Base-by-base conservation (phyloP, 2,113 vertebrate species). In the Halcyon senegalensis region DNA sequence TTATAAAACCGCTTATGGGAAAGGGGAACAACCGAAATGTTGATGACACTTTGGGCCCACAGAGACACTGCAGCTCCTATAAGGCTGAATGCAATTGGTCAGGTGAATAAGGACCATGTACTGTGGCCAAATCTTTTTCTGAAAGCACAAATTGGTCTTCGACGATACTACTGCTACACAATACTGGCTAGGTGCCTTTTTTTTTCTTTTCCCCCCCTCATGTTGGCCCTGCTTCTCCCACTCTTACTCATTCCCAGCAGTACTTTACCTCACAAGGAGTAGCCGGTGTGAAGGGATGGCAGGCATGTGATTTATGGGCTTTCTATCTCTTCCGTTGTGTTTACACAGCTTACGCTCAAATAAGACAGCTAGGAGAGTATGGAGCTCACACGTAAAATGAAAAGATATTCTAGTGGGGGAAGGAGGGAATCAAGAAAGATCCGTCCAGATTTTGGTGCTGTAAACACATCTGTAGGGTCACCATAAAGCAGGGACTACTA, bases 391-490 rank as follows among this genome's bases (percentile, higher is more conserved):
- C 3, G 6, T 82, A 89, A 92, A 94, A 94, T 84, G 53, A 55
- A 89, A 89, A 92, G 62, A 95, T 79, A 85, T 25, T 84, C 58
- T 95, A 51, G 13, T 16, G 33, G 24, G 51, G 51, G 16, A 94
- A 91, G 53, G 58, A 70, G 48, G 67, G 74, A 95, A 90, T 79
- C 59, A 62, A 55, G 89, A 89, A 56, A 77, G 25, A 73, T 79
- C 53, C 0, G 0, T 90, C 77, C 86, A 94, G 92, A 93, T 92
- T 92, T 93, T 2, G 2, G 59, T 95, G 87, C 28, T 94, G 89
- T 94, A 94, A 96, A 96, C 95, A 96, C 88, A 97, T 94, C 86
- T 95, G 89, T 90, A 81, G 69, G 73, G 89, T 96, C 89, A 91
- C 89, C 74, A 87, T 94, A 94, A 94, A 94, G 55, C 85, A 89